Conservation (phyloP, 2,113 vertebrate genomes). For the Gadus macrocephalus region DNA sequence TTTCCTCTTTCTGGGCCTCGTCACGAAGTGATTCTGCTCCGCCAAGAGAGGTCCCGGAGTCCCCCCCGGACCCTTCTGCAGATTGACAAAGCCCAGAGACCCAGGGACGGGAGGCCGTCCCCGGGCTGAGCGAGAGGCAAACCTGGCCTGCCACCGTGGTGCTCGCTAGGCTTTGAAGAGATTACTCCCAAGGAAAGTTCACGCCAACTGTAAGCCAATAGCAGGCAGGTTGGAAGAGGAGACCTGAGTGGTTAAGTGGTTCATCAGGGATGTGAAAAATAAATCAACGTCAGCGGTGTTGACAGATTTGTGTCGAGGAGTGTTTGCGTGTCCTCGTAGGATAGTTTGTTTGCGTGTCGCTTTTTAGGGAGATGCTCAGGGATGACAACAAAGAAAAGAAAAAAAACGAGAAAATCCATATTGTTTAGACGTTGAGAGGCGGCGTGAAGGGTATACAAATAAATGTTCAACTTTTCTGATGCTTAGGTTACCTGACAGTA, state of each 20-base stretch:
- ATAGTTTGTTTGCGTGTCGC: neutral
- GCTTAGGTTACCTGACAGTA: neutral
- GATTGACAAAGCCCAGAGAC: too few relatives aligned
- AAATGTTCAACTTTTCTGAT: neutral
- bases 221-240: neutral
- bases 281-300: neutral
- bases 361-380: too few relatives aligned
- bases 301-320: neutral
- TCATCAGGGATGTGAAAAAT: neutral
- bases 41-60: slow-evolving; percentile 12
- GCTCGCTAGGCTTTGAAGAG: neutral
- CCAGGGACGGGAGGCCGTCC: too few relatives aligned
- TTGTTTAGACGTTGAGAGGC: neutral
- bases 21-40: neutral
- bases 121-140: too few relatives aligned
- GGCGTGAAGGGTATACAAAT: neutral
- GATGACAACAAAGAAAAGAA: neutral
- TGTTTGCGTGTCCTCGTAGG: slow-evolving; percentile 8
- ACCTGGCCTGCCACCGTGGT: neutral
- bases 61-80: neutral
- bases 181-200: neutral
- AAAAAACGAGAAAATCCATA: neutral
- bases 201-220: neutral
- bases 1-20: slow-evolving; percentile 1
- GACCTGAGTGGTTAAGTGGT: neutral